A percentile compares a stretch with the other conserved stretches of the same genome.
Evolutionary conservation across 37 sponge, comb jelly and placozoan genomes (phyloP).

Genomic region (Halisarca cf. caerulea): DNA sequence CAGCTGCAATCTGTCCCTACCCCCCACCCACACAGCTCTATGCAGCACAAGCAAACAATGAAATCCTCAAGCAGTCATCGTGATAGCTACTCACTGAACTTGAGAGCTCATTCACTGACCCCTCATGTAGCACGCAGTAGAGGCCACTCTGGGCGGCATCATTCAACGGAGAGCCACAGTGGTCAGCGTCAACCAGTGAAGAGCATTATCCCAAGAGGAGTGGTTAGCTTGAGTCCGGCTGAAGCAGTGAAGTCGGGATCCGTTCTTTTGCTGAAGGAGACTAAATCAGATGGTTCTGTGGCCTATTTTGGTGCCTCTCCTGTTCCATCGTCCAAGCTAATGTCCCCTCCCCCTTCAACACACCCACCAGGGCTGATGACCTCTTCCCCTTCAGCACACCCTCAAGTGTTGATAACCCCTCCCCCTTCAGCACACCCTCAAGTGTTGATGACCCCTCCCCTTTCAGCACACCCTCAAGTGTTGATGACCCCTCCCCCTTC

Average conservation of each 20-base stretch:
- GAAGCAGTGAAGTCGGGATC: neutral
- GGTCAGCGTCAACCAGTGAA: too few species aligned
- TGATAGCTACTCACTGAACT: neutral
- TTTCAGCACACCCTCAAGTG: neutral
- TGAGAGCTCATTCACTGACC: neutral
- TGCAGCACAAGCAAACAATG: too few species aligned
- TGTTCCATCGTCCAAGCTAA: neutral
- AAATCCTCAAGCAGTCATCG: too few species aligned
- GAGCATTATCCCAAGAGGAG: neutral
- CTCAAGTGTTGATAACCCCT: neutral
- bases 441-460: neutral
- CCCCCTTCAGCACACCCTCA: neutral
- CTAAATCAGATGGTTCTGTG: slow-evolving; percentile 47
- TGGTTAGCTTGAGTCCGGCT: neutral
- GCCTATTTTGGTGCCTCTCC: slow-evolving; percentile 59
- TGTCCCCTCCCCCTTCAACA: neutral
- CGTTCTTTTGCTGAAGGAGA: slow-evolving; percentile 2
- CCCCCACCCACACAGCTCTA: too few species aligned
- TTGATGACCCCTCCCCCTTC: too few species aligned
- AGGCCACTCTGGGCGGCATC: neutral
- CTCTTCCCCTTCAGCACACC: neutral
- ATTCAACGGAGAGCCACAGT: too few species aligned
- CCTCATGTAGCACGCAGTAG: neutral
- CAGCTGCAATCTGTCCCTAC: too few species aligned
- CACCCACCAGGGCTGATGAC: neutral